Evolutionary conservation across 2,113 vertebrate genomes (phyloP), one percentile per base, ranked within the genome.

Genomic region (Galbula dea): DNA sequence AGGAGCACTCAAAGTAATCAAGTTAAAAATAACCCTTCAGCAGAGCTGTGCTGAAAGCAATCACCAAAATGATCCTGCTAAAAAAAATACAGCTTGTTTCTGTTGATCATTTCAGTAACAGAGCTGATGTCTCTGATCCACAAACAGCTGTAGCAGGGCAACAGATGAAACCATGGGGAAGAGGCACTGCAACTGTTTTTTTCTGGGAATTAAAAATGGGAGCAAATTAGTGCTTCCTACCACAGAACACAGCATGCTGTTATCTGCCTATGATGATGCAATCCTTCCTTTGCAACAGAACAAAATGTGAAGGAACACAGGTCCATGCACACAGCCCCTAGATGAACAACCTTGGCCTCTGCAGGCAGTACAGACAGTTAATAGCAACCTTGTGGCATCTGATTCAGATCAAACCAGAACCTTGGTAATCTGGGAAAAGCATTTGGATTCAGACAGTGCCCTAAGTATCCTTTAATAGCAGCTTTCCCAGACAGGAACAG

Each of bases 11-110:
- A 66, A 73, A 80, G 80, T 69, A 88, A 65, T 85, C 15, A 45
- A 58, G 92, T 51, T 88, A 86, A 90, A 86, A 96, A 94, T 80
- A 95, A 77, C 34, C 21, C 37, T 66, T 62, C 58, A 61, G 54
- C 41, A 88, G 51, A 83, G 62, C 63, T 55, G 26, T 46, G 51
- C 34, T 83, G 41, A 93, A 89, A 95, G 85, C 36, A 92, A 76
- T 23, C 66, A 93, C 3, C 69, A 29, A 72, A 85, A 37, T 27
- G 67, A 89, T 57, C 21, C 57, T 52, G 39, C 59, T 80, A 87
- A 88, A 92, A 68, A 68, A 78, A 57, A 74, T 4, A 29, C 11
- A 34, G 54, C 79, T 93, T 83, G 77, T 76, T 13, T 77, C 83
- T 86, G 61, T 77, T 61, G n/a, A 83, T 80, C 29, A 26, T 45